These are phyloP conservation scores for Tethya wilhelma DNA, from an alignment of 37 sponge, comb jelly and placozoan genomes.

Conservation along the genomic window DNA sequence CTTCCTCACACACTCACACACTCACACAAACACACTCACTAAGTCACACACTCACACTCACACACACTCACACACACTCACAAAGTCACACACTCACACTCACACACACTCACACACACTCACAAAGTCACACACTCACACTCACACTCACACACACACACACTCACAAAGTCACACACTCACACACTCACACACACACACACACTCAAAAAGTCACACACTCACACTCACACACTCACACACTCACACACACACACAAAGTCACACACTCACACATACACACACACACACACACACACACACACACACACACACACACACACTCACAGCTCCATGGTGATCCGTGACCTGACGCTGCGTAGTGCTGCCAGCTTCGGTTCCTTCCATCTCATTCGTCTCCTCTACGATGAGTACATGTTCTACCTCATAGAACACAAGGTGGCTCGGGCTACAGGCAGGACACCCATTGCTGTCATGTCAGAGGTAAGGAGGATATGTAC, in stretches of 20 bases:
- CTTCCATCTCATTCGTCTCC: slow-evolving; percentile 95
- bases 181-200: neutral
- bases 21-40: neutral
- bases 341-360: slow-evolving; percentile 96
- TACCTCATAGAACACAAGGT: slow-evolving; percentile 97
- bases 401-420: slow-evolving; percentile 99
- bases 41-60: neutral
- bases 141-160: neutral
- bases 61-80: too few species aligned
- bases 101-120: neutral
- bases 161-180: too few species aligned
- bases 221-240: neutral
- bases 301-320: neutral
- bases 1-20: neutral
- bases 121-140: neutral
- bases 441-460: slow-evolving; percentile 73
- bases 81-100: too few species aligned
- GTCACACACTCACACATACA: neutral
- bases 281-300: neutral
- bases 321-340: slow-evolving; percentile 94
- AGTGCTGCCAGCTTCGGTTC: slow-evolving; percentile 99
- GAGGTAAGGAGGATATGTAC: too few species aligned
- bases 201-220: neutral
- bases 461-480: slow-evolving; percentile 93
- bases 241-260: neutral